phyloP scores from a whole-genome alignment of 2,888 invertebrate genomes.

The Drosophila sordidula region DNA sequence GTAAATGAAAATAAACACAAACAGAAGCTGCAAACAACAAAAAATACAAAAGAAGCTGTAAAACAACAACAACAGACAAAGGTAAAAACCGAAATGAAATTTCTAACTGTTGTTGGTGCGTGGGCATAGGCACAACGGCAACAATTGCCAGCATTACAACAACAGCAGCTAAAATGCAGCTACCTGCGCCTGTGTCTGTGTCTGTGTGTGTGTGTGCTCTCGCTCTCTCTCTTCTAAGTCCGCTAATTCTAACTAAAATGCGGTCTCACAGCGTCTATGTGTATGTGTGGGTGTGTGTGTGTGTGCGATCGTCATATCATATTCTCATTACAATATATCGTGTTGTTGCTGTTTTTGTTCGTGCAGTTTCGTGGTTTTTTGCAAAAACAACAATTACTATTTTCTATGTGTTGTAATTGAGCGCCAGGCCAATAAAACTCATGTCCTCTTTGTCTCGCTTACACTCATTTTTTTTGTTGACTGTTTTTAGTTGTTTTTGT shows the following conservation, averaged over 20 bases:
- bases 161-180: constrained; percentile 13
- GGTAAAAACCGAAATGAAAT: constrained; percentile 40
- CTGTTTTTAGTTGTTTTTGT: constrained; percentile 15
- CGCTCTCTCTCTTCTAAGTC: background rate
- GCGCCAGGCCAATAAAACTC: constrained; percentile 49
- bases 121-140: constrained; percentile 13
- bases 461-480: background rate
- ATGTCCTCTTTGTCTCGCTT: constrained; percentile 11
- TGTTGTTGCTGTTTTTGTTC: constrained; percentile 17
- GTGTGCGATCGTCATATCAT: constrained; percentile 45
- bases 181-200: constrained; percentile 12
- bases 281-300: constrained; percentile 12
- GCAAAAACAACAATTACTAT: constrained; percentile 20
- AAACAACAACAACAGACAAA: constrained; percentile 16
- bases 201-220: too few relatives aligned
- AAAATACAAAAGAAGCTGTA: constrained; percentile 9
- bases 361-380: constrained; percentile 31
- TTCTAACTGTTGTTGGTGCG: constrained; percentile 54
- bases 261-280: constrained; percentile 2
- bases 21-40: constrained; percentile 17
- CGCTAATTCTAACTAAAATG: background rate
- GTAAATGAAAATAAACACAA: constrained; percentile 25
- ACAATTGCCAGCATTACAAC: constrained; percentile 14
- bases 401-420: constrained; percentile 49
- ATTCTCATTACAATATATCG: constrained; percentile 42